Conservation (phyloP, 2,797 vertebrate species). For the Dallia pectoralis region DNA sequence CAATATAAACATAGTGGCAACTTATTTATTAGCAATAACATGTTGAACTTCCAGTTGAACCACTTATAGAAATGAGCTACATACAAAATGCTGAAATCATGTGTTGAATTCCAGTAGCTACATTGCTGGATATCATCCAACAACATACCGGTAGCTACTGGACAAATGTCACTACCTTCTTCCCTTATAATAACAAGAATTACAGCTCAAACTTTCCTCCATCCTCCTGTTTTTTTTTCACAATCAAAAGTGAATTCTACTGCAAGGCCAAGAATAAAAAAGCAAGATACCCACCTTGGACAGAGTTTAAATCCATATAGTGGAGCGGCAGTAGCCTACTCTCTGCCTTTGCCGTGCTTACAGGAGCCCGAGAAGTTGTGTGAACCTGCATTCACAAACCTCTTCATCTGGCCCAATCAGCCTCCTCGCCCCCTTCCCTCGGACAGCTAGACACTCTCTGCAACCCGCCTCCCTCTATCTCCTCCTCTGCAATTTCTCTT, state of each 20-base stretch:
- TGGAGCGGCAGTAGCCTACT: constrained; percentile 40
- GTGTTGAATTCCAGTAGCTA: no score
- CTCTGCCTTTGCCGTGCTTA: constrained; percentile 40
- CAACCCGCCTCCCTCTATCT: constrained; percentile 21
- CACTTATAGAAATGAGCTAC: no score
- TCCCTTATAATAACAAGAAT: neutral
- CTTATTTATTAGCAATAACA: neutral
- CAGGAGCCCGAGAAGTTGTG: constrained; percentile 57
- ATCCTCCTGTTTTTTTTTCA: neutral
- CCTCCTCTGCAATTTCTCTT: constrained; percentile 6
- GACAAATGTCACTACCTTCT: neutral
- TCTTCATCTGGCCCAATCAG: constrained; percentile 64
- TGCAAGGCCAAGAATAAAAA: constrained; percentile 14
- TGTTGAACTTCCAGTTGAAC: no score
- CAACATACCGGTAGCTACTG: no score
- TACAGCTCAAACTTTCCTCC: neutral
- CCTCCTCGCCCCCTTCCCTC: neutral
- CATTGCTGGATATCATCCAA: no score
- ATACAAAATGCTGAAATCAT: no score
- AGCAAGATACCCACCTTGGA: constrained; percentile 72
- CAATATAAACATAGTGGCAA: constrained; percentile 18
- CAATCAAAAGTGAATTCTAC: neutral
- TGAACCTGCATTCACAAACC: constrained; percentile 54
- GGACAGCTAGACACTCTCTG: neutral
- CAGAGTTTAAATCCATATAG: constrained; percentile 73